Conservation (phyloP, 2,113 vertebrate genomes). For the Galbula dea region DNA sequence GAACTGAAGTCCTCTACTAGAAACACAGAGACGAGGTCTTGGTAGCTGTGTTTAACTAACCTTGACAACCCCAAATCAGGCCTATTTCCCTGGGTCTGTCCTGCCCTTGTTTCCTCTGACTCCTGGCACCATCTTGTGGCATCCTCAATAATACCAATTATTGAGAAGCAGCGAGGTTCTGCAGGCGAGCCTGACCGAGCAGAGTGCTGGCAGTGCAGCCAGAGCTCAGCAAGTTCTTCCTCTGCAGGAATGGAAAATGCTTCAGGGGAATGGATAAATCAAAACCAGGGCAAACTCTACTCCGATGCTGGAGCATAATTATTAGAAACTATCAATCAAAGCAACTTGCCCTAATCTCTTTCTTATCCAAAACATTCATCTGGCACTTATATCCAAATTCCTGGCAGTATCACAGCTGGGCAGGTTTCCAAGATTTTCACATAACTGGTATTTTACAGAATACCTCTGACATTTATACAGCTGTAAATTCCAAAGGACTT, state of each 20-base stretch:
- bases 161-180: not conserved
- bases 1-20: not conserved
- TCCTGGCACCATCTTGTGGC: slow-evolving; percentile 57
- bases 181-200: not conserved
- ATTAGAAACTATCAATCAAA: not conserved
- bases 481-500: slow-evolving; percentile 1
- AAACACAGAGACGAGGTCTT: not conserved
- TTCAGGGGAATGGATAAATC: not conserved
- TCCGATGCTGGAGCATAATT: accelerated
- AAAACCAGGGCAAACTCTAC: not conserved
- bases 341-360: not conserved
- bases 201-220: not conserved
- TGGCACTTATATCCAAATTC: not conserved
- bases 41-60: not conserved
- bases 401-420: not conserved
- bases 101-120: not conserved
- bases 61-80: accelerated
- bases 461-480: slow-evolving; percentile 1
- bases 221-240: not conserved
- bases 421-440: not conserved
- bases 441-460: not conserved
- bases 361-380: not conserved
- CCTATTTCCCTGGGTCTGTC: accelerated
- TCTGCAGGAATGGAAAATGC: not conserved
- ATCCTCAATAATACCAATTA: not conserved